Evolutionary conservation across 2,888 invertebrate species (phyloP), one percentile per base, ranked within the genome.

Genomic region (Caenorhabditis panamensis): DNA sequence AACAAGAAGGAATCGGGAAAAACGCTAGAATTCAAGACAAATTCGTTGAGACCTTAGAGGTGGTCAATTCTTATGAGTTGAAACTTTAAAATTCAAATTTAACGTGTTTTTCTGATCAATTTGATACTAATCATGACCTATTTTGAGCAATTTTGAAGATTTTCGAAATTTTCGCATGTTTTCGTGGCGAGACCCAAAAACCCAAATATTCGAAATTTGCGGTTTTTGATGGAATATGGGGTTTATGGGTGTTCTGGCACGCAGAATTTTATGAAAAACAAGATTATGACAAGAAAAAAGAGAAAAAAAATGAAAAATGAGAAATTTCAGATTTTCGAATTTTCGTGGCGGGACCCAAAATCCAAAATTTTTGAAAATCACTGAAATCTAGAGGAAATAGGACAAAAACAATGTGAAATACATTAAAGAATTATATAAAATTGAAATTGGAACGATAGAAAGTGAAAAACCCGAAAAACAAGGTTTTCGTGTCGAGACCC

Each of bases 171-270:
- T n/a, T n/a, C n/a, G n/a, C 36, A 37, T 28, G 31, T 44, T 44
- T 63, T 54, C 26, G 26, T 28, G 54, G 22, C 54, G 20, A 26
- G 47, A 47, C 47, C 47, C 54, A 28, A 54, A 24, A 54, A 3
- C 18, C 5, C 6, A 5, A 18, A 49, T 13, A 28, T 8, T 2
- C 1, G 26, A 28, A 4, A 8, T 6, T 6, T 41, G 6, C 11
- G 13, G 13, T 41, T 41, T 41, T 41, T 41, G n/a, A n/a, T 41
- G 41, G 41, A 13, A 13, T 41, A 13, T 13, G 13, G 13, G 41
- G n/a, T n/a, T n/a, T n/a, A n/a, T n/a, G n/a, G n/a, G n/a, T 13
- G 41, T 13, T 13, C 5, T 11, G 9, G 5, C 31, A 31, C 31
- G 31, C 31, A 31, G 41, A 41, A 41, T 11, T 2, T 2, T 2